phyloP scores from a whole-genome alignment of 2,888 invertebrate species.

The Poecilobothrus nobilitatus region DNA sequence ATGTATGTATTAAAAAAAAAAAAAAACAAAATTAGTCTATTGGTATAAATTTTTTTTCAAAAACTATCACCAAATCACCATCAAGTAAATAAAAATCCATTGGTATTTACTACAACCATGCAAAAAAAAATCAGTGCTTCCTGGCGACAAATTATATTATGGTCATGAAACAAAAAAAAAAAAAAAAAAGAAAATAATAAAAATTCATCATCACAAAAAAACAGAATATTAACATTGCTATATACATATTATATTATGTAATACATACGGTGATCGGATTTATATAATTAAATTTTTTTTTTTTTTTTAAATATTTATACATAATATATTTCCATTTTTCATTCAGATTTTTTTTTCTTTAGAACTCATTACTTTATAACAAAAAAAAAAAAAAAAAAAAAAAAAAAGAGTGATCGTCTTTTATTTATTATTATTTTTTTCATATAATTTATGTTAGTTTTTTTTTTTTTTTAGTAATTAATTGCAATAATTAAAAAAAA shows the following conservation, averaged over 20 bases:
- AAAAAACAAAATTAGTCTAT: background rate
- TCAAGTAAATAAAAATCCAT: background rate
- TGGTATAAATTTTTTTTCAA: background rate
- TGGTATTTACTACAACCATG: background rate
- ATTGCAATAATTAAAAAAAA: too few relatives aligned
- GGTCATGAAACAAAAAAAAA: background rate
- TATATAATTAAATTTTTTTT: background rate
- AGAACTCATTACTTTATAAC: too few relatives aligned
- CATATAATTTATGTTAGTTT: background rate
- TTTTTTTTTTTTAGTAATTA: too few relatives aligned
- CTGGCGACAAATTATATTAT: background rate
- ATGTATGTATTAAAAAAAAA: background rate
- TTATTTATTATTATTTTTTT: background rate
- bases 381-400: too few relatives aligned
- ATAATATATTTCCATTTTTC: too few relatives aligned
- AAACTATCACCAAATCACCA: background rate
- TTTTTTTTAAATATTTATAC: too few relatives aligned
- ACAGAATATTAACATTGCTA: background rate
- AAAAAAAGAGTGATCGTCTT: background rate
- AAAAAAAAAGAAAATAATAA: too few relatives aligned
- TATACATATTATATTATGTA: background rate
- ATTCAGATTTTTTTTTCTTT: too few relatives aligned
- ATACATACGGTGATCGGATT: background rate
- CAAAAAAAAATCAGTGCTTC: slow-evolving; percentile 5
- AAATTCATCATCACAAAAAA: background rate